Base-by-base conservation (phyloP, 2,797 vertebrate species). In the Darevskia nairensis region DNA sequence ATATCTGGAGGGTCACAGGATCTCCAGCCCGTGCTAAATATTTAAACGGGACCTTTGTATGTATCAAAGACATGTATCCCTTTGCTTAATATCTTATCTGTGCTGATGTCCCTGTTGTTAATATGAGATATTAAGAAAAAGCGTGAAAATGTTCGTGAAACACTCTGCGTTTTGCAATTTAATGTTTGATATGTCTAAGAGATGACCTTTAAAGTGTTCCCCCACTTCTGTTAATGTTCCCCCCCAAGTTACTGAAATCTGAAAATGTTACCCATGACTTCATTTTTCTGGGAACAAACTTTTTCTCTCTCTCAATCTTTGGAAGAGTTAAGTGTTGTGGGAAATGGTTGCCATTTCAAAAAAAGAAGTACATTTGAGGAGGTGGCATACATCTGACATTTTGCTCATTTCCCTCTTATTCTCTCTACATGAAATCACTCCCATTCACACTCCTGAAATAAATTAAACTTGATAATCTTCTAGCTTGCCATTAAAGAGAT, bases 391-490 rank as follows among this genome's bases (percentile, higher is more conserved):
- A 61, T 74, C 90, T 92, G 90, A 91, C 69, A 78, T 89, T 92
- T 93, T 82, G 78, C 39, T 93, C 55, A 8, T 84, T 88, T 80
- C 84, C 83, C 46, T 75, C 86, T 88, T 84, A n/a, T 82, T 89
- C 75, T 41, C 1, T n/a, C 32, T 87, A 59, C 88, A 55, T 94
- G 68, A 92, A 93, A 93, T 87, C 41, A 88, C n/a, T 71, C 90
- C 32, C 71, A 80, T 69, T 92, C 84, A 85, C 35, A 59, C 46
- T 89, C 75, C 61, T 68, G 82, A 88, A 91, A 80, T 92, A 94
- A 94, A 92, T 87, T 83, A 94, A 66, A 92, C 50, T 72, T 87
- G 44, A 75, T 94, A 84, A 90, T 89, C 55, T 82, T 71, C 87
- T 71, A 71, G 39, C 80, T 81, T 88, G 89, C 77, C 44, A 61